A percentile compares a stretch with the other conserved stretches of the same genome.
Conservation (phyloP, 2,888 invertebrate genomes). For the Cepaea hortensis region DNA sequence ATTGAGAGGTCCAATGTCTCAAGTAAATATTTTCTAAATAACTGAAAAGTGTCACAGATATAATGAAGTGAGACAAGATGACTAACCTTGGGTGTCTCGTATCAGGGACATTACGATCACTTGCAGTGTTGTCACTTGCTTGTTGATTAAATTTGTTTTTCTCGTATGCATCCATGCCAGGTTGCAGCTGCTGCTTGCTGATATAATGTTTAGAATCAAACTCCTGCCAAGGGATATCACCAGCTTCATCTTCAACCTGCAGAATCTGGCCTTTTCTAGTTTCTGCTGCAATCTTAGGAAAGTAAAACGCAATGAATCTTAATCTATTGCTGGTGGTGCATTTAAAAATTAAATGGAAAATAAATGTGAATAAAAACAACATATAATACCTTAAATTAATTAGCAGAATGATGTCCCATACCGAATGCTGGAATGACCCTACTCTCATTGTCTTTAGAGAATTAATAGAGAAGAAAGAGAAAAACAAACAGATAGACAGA, state of each 20-base stretch:
- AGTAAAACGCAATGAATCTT: not conserved
- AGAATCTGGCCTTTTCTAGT: not conserved
- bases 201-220: conserved; percentile 44
- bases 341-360: no score
- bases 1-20: no score
- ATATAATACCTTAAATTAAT: no score
- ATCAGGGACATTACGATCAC: conserved; percentile 86
- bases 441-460: no score
- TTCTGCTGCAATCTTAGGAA: not conserved
- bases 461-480: no score
- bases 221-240: conserved; percentile 29
- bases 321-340: no score
- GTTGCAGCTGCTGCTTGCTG: conserved; percentile 5
- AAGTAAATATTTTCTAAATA: not conserved
- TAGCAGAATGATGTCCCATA: no score
- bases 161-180: conserved; percentile 77
- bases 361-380: no score
- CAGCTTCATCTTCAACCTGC: not conserved
- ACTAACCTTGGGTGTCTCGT: conserved; percentile 76
- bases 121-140: conserved; percentile 88
- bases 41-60: not conserved
- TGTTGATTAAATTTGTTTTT: conserved; percentile 89
- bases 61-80: no score
- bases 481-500: no score
- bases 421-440: no score